Percentiles rank a stretch among this genome's conserved stretches.
Conservation (phyloP, 2,113 vertebrate genomes). For the Sakesphorus luctuosus region DNA sequence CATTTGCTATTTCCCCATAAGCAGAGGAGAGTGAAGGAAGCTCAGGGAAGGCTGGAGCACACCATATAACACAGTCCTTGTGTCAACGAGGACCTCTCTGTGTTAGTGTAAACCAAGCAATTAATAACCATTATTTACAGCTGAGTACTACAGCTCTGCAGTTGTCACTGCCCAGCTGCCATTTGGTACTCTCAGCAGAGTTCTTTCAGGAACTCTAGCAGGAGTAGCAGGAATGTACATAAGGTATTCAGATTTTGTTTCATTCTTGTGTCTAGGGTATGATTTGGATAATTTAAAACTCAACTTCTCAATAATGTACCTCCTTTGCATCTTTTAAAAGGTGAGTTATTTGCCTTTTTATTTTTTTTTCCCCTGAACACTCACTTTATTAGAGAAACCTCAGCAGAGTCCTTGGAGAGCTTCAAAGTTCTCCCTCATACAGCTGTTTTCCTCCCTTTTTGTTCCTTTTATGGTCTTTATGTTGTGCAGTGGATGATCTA, state of each 20-base stretch:
- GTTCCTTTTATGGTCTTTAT: neutral
- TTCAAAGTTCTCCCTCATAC: neutral
- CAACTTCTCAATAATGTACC: neutral
- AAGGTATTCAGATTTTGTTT: neutral
- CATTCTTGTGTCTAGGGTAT: neutral
- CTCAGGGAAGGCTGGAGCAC: neutral
- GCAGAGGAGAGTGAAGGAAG: neutral
- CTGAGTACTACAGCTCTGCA: neutral
- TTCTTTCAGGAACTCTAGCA: neutral
- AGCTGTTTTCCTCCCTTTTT: neutral
- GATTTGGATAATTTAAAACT: neutral
- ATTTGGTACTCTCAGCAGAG: neutral
- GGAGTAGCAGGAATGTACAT: neutral
- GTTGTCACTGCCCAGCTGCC: neutral
- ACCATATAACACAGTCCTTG: neutral
- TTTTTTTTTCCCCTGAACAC: neutral
- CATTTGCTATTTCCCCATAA: neutral
- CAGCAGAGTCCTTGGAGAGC: neutral
- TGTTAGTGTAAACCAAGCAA: neutral
- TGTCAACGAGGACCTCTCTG: neutral
- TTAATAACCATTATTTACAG: conserved; percentile 38
- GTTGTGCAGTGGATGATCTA: neutral
- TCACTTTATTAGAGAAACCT: neutral
- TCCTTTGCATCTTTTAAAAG: neutral
- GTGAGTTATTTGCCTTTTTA: too few relatives aligned